Base-by-base conservation (phyloP, 1,140 invertebrate species). In the Solenopsis invicta region DNA sequence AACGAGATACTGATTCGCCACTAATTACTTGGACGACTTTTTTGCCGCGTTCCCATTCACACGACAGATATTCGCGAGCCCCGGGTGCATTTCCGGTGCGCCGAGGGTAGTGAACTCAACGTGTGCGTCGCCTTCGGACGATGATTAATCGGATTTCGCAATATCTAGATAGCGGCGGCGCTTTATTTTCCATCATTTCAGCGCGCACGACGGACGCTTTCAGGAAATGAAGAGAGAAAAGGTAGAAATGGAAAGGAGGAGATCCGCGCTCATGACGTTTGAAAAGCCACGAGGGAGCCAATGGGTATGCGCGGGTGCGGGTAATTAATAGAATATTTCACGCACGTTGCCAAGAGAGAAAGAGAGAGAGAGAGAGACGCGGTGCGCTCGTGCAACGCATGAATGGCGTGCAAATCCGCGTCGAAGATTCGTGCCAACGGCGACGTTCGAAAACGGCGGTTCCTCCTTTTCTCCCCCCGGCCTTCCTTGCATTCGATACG, bases 311-410 rank as follows among this genome's bases (percentile, higher is more conserved):
- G 16, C 56, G 54, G 48, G 21, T 9, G 13, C 74, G 74, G 13
- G 34, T 85, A 85, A 85, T 85, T 85, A 78, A 85, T 85, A 85
- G 59, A 66, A 85, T 77, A 85, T 66, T 78, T 78, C 34, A 52
- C 50, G 41, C 56, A 21, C 29, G 50, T 85, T 76, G 29, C 5
- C 74, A 54, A 56, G 48, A 52, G 24, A 66, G 37, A 41, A 5
- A 41, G 37, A 41, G 37, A 41, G 37, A 41, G 37, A 41, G 37
- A 41, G 37, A 41, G 37, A 41, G n/a, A n/a, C n/a, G n/a, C n/a
- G n/a, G n/a, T n/a, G 50, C 24, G 41, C 29, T 21, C 37, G 29
- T 41, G 18, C n/a, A 56, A 41, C 13, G 24, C 21, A 41, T 21
- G 48, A 37, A 64, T 18, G 45, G 62, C 8, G 18, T 21, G 29